Evolutionary conservation across 2,797 vertebrate species (phyloP).

Genomic region (Ptychobarbus kaznakovi): DNA sequence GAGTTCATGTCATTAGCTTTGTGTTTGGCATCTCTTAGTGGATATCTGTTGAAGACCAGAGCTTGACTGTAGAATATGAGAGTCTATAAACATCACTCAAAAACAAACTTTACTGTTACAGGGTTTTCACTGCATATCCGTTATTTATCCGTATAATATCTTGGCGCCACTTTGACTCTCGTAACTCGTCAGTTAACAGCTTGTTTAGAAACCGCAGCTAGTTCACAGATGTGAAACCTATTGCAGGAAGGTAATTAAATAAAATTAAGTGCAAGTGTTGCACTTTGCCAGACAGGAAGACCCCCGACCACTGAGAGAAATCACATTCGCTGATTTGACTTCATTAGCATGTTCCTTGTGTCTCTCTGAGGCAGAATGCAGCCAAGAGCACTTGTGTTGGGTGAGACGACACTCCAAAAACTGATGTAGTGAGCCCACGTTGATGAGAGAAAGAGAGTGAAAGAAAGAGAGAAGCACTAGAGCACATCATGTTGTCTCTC

Average conservation of each 20-base stretch:
- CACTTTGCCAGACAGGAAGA: conserved; percentile 5
- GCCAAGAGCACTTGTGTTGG: conserved; percentile 30
- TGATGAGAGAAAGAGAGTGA: conserved; percentile 16
- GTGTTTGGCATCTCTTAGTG: conserved; percentile 19
- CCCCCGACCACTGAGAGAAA: conserved; percentile 49
- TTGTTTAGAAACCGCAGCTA: conserved; percentile 65
- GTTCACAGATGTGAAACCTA: conserved; percentile 54
- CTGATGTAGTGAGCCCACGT: conserved; percentile 17
- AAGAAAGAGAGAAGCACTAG: conserved; percentile 8
- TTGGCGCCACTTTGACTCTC: conserved; percentile 53
- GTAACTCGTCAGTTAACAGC: conserved; percentile 73
- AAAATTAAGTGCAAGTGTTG: background rate
- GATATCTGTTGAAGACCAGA: conserved; percentile 49
- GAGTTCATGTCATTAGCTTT: conserved; percentile 7
- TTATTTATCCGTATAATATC: conserved; percentile 59
- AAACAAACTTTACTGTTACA: conserved; percentile 68
- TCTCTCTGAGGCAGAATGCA: background rate
- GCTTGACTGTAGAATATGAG: conserved; percentile 10
- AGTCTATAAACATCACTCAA: conserved; percentile 51
- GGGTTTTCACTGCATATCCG: conserved; percentile 60
- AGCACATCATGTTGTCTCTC: conserved; percentile 54
- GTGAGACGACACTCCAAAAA: conserved; percentile 14
- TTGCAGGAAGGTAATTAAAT: conserved; percentile 32
- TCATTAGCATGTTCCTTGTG: conserved; percentile 66
- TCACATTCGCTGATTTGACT: conserved; percentile 66